Conservation (phyloP, 2,797 vertebrate genomes). For the Tokudaia muenninki region DNA sequence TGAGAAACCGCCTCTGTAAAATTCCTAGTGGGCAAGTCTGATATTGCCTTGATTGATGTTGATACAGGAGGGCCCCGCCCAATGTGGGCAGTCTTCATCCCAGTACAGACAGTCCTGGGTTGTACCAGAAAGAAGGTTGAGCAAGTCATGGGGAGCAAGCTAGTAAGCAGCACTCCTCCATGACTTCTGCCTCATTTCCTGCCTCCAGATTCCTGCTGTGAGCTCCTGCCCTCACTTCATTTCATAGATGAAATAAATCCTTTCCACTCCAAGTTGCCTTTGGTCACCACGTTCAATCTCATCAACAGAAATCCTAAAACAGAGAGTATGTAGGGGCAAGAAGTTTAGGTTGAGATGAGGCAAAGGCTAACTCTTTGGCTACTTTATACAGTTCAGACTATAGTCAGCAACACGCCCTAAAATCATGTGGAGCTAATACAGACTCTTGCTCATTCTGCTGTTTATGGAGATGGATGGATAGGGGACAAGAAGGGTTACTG, state of each 20-base stretch:
- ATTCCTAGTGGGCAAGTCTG: not conserved
- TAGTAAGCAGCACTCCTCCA: not conserved
- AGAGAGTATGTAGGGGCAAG: not conserved
- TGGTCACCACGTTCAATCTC: not conserved
- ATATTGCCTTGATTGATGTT: not conserved
- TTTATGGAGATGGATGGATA: slow-evolving; percentile 35
- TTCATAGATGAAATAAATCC: not conserved
- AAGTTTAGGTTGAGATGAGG: not conserved
- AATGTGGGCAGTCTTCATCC: not conserved
- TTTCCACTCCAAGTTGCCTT: not conserved
- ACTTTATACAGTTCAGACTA: not conserved
- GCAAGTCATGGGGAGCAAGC: not conserved
- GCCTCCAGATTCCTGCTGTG: not conserved
- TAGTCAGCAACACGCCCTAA: slow-evolving; percentile 37
- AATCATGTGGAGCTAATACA: not conserved
- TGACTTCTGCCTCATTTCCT: not conserved
- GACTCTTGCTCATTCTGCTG: slow-evolving; percentile 23
- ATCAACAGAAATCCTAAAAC: not conserved
- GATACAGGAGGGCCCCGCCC: not conserved
- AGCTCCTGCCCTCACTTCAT: not conserved
- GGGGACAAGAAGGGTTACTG: slow-evolving; percentile 1
- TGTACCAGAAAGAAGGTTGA: not conserved
- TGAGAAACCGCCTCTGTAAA: not conserved
- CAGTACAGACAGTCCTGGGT: not conserved
- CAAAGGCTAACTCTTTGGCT: not conserved